Percentiles rank a stretch among this genome's conserved stretches.
These are phyloP conservation scores for Phalacrocorax aristotelis DNA, from an alignment of 2,113 vertebrate species.

Conservation along the genomic window DNA sequence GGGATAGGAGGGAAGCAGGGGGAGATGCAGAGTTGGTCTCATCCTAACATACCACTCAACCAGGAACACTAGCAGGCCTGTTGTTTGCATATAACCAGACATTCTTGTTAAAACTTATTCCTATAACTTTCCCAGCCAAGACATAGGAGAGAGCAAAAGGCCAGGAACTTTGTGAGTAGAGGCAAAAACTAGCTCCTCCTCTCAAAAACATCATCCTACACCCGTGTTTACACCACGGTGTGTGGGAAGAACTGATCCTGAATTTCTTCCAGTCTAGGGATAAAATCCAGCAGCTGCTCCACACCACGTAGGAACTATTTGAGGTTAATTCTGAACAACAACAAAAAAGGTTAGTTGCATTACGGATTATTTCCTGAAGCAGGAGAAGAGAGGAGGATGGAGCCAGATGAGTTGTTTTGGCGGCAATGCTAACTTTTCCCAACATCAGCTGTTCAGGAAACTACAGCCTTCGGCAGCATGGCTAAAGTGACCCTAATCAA, in stretches of 20 bases:
- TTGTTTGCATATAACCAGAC: neutral
- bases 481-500: neutral
- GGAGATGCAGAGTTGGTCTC: neutral
- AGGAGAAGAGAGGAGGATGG: neutral
- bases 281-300: neutral
- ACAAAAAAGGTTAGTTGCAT: neutral
- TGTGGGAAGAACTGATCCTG: neutral
- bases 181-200: neutral
- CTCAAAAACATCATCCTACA: neutral
- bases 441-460: neutral
- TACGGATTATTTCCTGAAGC: neutral
- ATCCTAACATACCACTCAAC: neutral
- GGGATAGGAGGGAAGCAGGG: neutral
- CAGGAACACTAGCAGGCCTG: neutral
- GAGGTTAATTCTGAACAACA: neutral
- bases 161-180: neutral
- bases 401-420: neutral
- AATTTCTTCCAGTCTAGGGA: neutral
- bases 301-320: neutral
- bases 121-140: neutral
- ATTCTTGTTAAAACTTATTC: neutral
- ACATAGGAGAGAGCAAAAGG: neutral
- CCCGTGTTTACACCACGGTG: neutral
- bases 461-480: neutral
- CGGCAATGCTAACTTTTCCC: neutral